phyloP scores from a whole-genome alignment of 2,797 vertebrate genomes.

The Acanthiza pusilla region DNA sequence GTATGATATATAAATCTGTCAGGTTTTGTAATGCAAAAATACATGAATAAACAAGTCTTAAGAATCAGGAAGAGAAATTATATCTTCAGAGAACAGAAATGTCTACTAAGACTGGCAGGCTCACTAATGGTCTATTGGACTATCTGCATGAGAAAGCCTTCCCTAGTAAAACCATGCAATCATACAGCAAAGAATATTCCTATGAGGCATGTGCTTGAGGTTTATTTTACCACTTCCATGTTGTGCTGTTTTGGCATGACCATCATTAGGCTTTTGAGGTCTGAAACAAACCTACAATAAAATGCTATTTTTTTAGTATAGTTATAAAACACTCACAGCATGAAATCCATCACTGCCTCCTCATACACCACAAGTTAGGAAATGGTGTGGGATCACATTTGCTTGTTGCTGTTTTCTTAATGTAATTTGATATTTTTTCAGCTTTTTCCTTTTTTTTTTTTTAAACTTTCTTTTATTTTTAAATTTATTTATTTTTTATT shows the following conservation, averaged over 20 bases:
- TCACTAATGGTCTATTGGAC: background rate
- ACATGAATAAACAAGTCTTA: background rate
- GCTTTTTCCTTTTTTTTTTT: background rate
- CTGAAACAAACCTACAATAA: constrained; percentile 31
- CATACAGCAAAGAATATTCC: background rate
- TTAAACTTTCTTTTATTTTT: background rate
- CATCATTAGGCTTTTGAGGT: constrained; percentile 33
- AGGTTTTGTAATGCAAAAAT: background rate
- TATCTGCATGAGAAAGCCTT: background rate
- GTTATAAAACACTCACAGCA: background rate
- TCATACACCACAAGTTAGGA: constrained; percentile 1
- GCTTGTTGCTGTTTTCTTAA: constrained; percentile 4
- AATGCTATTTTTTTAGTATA: background rate
- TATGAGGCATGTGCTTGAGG: background rate
- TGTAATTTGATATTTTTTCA: background rate
- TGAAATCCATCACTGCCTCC: constrained; percentile 4
- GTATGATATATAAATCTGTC: background rate
- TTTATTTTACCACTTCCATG: constrained; percentile 11
- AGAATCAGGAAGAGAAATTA: background rate
- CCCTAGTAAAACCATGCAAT: background rate
- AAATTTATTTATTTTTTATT: background rate
- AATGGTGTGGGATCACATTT: background rate
- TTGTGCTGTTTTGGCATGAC: background rate
- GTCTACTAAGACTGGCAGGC: background rate
- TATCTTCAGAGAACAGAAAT: background rate